Conservation (phyloP, 2,888 invertebrate species). For the Galerucella calmariensis region DNA sequence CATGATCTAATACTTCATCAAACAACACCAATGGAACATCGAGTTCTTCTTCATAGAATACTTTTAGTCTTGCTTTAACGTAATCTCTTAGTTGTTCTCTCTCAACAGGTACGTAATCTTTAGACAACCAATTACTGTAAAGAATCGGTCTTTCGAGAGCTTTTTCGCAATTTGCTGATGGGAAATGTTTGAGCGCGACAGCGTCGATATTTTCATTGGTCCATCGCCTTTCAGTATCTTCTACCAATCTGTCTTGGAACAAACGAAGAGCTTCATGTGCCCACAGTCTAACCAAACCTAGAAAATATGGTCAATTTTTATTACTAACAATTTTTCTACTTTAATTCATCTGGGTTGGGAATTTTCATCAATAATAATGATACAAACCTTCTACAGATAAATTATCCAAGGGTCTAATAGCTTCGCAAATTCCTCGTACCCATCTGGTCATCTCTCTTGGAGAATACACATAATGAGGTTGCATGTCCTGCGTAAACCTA, state of each 20-base stretch:
- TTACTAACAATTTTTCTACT: too few species aligned
- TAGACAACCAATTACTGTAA: slow-evolving; percentile 99
- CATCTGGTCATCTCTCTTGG: slow-evolving; percentile 99
- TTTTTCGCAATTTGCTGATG: slow-evolving; percentile 73
- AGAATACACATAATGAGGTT: slow-evolving; percentile 99
- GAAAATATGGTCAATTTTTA: neutral
- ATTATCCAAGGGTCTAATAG: slow-evolving; percentile 93
- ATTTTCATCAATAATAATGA: neutral
- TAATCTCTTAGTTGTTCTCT: slow-evolving; percentile 95
- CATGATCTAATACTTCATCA: slow-evolving; percentile 99
- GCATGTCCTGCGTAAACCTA: slow-evolving; percentile 99
- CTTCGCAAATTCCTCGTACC: slow-evolving; percentile 99
- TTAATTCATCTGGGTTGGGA: too few species aligned
- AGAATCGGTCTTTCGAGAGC: slow-evolving; percentile 94
- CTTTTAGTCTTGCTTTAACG: slow-evolving; percentile 95
- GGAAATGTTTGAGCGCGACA: slow-evolving; percentile 95
- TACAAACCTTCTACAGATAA: slow-evolving; percentile 84
- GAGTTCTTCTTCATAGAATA: slow-evolving; percentile 98
- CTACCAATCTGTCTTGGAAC: slow-evolving; percentile 96
- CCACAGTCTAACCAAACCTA: slow-evolving; percentile 90
- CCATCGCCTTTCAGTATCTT: slow-evolving; percentile 95
- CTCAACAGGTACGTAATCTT: slow-evolving; percentile 97
- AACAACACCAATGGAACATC: slow-evolving; percentile 98
- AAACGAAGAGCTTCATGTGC: slow-evolving; percentile 98
- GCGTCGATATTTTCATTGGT: slow-evolving; percentile 97